Conservation (phyloP, 2,113 vertebrate genomes). For the Agelaius tricolor region DNA sequence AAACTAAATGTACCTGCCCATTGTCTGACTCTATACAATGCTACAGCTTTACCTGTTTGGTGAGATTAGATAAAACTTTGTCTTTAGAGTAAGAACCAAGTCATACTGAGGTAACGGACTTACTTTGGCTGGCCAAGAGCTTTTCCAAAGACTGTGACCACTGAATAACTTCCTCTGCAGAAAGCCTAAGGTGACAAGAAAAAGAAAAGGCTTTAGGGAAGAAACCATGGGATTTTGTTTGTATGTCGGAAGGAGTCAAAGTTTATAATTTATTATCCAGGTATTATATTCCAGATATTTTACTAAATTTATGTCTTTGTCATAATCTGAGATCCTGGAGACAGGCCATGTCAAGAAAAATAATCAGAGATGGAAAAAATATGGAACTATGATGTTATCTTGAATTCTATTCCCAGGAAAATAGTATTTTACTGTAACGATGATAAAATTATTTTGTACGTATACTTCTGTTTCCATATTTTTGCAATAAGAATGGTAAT, state of each 20-base stretch:
- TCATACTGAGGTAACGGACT: neutral
- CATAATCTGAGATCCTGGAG: neutral
- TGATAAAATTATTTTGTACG: neutral
- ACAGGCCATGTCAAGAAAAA: neutral
- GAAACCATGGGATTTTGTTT: neutral
- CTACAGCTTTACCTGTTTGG: neutral
- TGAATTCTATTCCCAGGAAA: neutral
- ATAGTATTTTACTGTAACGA: neutral
- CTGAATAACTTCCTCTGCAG: constrained; percentile 74
- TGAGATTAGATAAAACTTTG: neutral
- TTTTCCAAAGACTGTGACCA: constrained; percentile 82
- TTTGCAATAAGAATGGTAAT: neutral
- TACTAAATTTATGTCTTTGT: neutral
- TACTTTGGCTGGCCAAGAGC: constrained; percentile 77
- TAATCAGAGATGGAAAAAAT: neutral
- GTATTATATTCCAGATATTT: neutral
- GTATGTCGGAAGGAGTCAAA: neutral
- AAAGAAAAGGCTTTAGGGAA: neutral
- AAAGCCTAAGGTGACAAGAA: constrained; percentile 59
- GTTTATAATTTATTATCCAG: neutral
- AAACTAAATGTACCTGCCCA: neutral
- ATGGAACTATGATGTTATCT: neutral
- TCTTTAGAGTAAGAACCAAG: neutral
- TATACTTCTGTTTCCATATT: neutral
- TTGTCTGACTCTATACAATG: neutral